Evolutionary conservation across 2,888 invertebrate species (phyloP).

Genomic region (Epirrhoe alternata): DNA sequence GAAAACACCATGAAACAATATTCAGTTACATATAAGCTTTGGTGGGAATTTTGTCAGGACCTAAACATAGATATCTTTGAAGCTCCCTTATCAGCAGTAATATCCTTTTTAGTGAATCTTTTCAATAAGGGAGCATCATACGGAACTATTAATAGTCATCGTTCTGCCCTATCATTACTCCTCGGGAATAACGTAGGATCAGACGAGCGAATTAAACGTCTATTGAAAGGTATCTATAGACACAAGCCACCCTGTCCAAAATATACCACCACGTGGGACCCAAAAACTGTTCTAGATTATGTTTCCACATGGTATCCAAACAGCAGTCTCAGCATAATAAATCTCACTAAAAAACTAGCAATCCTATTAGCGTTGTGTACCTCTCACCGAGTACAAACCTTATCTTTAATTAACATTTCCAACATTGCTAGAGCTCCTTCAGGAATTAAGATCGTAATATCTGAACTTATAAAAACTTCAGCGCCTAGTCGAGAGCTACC

Average conservation of each 20-base stretch:
- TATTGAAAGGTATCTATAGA: slow-evolving; percentile 47
- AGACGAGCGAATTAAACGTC: slow-evolving; percentile 39
- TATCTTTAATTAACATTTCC: slow-evolving; percentile 13
- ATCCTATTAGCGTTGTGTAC: slow-evolving; percentile 45
- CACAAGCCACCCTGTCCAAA: slow-evolving; percentile 45
- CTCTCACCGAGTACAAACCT: slow-evolving; percentile 23
- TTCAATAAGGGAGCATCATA: slow-evolving; percentile 44
- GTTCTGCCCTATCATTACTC: slow-evolving; percentile 48
- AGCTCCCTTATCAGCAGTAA: background rate
- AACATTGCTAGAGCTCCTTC: slow-evolving; percentile 3
- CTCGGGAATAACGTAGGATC: slow-evolving; percentile 41
- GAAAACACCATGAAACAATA: slow-evolving; percentile 38
- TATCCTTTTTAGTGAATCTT: slow-evolving; percentile 38
- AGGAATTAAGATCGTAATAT: slow-evolving; percentile 12
- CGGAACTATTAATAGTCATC: slow-evolving; percentile 44
- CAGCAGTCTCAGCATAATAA: slow-evolving; percentile 31
- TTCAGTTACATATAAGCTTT: slow-evolving; percentile 27
- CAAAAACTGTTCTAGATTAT: slow-evolving; percentile 41
- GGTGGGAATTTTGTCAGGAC: slow-evolving; percentile 35
- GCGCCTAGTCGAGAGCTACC: slow-evolving; percentile 15
- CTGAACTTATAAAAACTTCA: slow-evolving; percentile 24
- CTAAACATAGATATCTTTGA: slow-evolving; percentile 12
- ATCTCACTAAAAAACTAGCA: slow-evolving; percentile 43
- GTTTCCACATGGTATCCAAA: slow-evolving; percentile 43
- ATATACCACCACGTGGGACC: slow-evolving; percentile 48